phyloP scores from a whole-genome alignment of 92 coral and sea anemone species.

The Epizoanthus rinbou region DNA sequence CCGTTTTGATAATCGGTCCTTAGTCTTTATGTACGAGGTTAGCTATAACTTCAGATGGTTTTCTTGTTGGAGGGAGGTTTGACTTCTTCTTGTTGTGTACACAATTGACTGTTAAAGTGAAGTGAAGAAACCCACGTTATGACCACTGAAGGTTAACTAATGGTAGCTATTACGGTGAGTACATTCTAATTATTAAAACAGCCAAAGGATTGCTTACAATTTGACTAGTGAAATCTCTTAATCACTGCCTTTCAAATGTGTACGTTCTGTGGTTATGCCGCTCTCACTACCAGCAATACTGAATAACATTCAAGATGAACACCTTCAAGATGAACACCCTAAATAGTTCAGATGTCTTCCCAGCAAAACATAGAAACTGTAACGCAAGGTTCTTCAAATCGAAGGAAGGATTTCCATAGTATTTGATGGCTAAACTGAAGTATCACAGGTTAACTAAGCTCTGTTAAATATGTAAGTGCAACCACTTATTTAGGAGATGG shows the following conservation, averaged over 20 bases:
- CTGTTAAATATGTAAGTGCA: too few species aligned
- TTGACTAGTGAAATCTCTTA: not conserved
- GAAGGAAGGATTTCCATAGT: too few species aligned
- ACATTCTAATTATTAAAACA: not conserved
- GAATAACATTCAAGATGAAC: not conserved
- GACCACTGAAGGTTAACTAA: not conserved
- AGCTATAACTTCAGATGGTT: not conserved
- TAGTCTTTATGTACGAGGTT: too few species aligned
- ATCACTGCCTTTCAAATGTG: not conserved
- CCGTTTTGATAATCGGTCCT: too few species aligned
- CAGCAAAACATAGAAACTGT: too few species aligned
- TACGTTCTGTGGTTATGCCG: not conserved
- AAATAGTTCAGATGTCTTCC: too few species aligned
- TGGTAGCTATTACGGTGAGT: slow-evolving; percentile 12
- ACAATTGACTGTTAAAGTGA: not conserved
- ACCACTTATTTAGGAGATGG: not conserved
- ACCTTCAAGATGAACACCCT: too few species aligned
- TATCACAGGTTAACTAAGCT: too few species aligned
- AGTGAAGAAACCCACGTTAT: not conserved
- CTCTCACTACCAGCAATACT: not conserved
- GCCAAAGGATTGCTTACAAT: not conserved
- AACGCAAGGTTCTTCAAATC: too few species aligned
- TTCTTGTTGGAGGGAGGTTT: not conserved
- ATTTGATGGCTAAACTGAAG: too few species aligned
- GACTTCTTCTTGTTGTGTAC: not conserved